Evolutionary conservation across 2,797 vertebrate genomes (phyloP).

Genomic region (Chaetodon trifasciatus): DNA sequence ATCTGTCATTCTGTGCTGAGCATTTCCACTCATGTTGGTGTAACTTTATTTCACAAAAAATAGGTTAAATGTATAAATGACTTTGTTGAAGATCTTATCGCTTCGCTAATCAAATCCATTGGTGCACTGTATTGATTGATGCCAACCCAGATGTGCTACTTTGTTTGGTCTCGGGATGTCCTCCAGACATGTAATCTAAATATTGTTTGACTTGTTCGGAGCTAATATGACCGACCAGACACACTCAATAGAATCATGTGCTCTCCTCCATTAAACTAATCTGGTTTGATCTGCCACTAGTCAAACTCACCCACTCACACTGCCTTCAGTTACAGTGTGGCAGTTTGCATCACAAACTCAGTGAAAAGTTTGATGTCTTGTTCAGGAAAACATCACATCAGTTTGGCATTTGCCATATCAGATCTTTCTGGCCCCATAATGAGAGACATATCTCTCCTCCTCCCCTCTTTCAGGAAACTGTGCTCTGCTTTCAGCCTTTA

Average conservation of each 20-base stretch:
- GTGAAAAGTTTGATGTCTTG: slow-evolving; percentile 61
- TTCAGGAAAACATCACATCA: slow-evolving; percentile 51
- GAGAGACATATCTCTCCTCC: slow-evolving; percentile 38
- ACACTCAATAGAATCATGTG: slow-evolving; percentile 47
- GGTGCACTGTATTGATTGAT: slow-evolving; percentile 26
- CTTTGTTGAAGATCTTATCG: slow-evolving; percentile 12
- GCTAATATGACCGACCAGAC: slow-evolving; percentile 38
- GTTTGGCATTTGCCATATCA: slow-evolving; percentile 55
- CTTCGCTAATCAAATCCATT: slow-evolving; percentile 33
- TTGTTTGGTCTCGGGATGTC: background rate
- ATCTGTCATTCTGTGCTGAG: background rate
- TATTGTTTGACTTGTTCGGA: slow-evolving; percentile 21
- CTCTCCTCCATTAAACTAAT: slow-evolving; percentile 40
- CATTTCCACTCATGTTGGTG: slow-evolving; percentile 2
- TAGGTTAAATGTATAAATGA: slow-evolving; percentile 2
- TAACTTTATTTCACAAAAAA: background rate
- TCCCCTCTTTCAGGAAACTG: slow-evolving; percentile 42
- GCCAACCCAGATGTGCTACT: slow-evolving; percentile 6
- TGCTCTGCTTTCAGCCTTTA: slow-evolving; percentile 49
- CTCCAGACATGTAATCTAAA: slow-evolving; percentile 28
- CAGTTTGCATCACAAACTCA: slow-evolving; percentile 37
- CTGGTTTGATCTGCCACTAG: slow-evolving; percentile 39
- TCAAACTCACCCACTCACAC: slow-evolving; percentile 24
- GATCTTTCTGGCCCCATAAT: slow-evolving; percentile 51
- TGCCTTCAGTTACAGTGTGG: slow-evolving; percentile 31